Percentiles rank a stretch among this genome's conserved stretches.
phyloP scores from a whole-genome alignment of 2,888 invertebrate genomes.

The Coleophora deauratella region DNA sequence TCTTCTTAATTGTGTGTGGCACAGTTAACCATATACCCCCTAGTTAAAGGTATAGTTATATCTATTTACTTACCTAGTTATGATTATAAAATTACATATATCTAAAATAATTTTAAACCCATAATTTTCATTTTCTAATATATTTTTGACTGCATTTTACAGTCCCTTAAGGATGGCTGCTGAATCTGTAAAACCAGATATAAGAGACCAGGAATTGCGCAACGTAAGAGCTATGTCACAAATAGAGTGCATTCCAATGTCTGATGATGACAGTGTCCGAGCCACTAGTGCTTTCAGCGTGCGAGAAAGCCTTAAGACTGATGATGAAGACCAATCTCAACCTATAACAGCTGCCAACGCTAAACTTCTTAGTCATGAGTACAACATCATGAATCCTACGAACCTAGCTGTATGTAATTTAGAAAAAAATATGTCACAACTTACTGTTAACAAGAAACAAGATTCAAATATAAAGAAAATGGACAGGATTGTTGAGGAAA shows the following conservation, averaged over 20 bases:
- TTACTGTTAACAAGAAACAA: conserved; percentile 56
- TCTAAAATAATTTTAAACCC: not conserved
- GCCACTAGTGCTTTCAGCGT: conserved; percentile 68
- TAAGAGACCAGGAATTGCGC: conserved; percentile 54
- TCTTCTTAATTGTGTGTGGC: too few species aligned
- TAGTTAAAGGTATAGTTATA: too few species aligned
- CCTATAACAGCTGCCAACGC: conserved; percentile 64
- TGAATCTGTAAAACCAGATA: conserved; percentile 37
- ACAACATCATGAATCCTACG: conserved; percentile 63
- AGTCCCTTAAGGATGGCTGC: conserved; percentile 37
- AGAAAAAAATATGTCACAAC: conserved; percentile 66
- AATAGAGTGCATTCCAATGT: conserved; percentile 61
- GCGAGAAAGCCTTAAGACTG: conserved; percentile 65
- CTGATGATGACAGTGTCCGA: conserved; percentile 66
- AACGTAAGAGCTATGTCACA: conserved; percentile 51
- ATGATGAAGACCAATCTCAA: conserved; percentile 64
- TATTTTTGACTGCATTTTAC: conserved; percentile 3
- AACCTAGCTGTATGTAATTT: conserved; percentile 66
- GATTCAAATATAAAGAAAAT: conserved; percentile 46
- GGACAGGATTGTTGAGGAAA: conserved; percentile 64
- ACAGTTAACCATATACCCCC: too few species aligned
- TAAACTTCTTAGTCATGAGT: conserved; percentile 60
- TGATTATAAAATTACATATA: too few species aligned
- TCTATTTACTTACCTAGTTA: too few species aligned
- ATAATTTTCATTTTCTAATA: not conserved